Evolutionary conservation across 2,797 vertebrate genomes (phyloP).

Genomic region (Buceros bicornis): DNA sequence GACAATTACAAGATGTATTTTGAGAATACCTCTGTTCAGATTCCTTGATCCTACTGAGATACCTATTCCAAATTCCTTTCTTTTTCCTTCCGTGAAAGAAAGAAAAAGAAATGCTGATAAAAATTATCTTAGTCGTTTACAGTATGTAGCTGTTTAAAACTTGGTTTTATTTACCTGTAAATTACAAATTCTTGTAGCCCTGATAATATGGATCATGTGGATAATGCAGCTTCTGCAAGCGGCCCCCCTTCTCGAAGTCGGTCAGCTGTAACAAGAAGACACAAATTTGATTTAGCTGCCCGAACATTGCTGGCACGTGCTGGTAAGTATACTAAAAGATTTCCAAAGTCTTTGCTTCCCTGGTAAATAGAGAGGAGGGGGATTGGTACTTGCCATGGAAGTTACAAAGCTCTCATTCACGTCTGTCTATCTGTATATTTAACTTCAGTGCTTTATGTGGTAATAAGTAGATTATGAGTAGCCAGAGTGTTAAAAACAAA

Average conservation of each 20-base stretch:
- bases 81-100: background rate
- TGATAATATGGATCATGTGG: constrained; percentile 90
- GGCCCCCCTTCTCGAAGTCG: constrained; percentile 87
- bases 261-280: constrained; percentile 89
- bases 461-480: background rate
- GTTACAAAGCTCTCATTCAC: background rate
- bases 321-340: constrained; percentile 80
- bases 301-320: constrained; percentile 94
- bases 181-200: constrained; percentile 77
- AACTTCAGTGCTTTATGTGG: background rate
- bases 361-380: background rate
- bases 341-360: background rate
- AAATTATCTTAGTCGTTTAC: background rate
- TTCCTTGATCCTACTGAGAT: background rate
- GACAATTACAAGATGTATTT: background rate
- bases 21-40: background rate
- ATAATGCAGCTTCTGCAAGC: constrained; percentile 88
- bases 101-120: background rate
- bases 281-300: constrained; percentile 95
- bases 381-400: background rate
- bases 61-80: fast-evolving
- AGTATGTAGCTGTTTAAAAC: background rate
- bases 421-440: background rate
- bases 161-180: background rate
- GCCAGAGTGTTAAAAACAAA: background rate